Conservation (phyloP, 1,140 invertebrate species). For the Lepidurus apus region DNA sequence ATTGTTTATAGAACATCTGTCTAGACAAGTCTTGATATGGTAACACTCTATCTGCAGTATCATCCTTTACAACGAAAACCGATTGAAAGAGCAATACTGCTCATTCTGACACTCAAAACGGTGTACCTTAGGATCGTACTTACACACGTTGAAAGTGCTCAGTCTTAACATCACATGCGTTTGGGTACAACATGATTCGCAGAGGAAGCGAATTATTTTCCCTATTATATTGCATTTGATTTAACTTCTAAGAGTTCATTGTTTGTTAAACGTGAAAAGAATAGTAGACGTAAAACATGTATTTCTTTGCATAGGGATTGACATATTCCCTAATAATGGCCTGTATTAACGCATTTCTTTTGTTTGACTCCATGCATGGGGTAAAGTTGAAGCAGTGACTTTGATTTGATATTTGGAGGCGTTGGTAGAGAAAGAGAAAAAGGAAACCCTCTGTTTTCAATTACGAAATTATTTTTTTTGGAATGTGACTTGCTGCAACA, state of each 20-base stretch:
- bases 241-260: neutral
- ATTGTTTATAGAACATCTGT: no score
- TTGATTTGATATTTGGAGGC: neutral
- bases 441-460: neutral
- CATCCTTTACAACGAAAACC: no score
- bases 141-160: no score
- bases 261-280: neutral
- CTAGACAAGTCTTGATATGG: no score
- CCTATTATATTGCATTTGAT: no score
- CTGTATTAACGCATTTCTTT: neutral
- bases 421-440: neutral
- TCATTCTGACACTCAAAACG: no score
- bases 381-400: neutral
- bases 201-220: no score
- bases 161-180: no score
- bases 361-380: neutral
- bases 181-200: no score
- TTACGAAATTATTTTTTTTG: neutral
- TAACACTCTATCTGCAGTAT: no score
- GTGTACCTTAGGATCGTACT: no score
- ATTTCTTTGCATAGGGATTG: neutral
- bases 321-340: neutral
- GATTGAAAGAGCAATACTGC: no score
- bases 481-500: constrained; percentile 4
- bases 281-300: neutral